A percentile compares a stretch with the other conserved stretches of the same genome.
These are phyloP conservation scores for Campoplex capitator DNA, from an alignment of 2,888 invertebrate species.

Conservation along the genomic window DNA sequence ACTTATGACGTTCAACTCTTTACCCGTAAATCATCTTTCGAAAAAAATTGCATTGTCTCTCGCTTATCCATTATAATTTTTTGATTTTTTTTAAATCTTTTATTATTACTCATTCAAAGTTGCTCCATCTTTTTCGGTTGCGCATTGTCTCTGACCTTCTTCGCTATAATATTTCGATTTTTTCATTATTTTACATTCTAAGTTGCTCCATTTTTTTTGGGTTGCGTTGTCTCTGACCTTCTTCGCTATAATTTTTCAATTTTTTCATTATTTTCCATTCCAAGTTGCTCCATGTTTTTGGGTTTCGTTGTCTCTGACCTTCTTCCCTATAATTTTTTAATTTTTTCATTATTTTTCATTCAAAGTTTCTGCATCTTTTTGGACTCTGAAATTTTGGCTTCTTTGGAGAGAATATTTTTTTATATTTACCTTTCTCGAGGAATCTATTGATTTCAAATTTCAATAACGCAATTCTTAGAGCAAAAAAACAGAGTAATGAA, in stretches of 20 bases:
- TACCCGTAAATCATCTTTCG: constrained; percentile 17
- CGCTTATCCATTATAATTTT: not conserved
- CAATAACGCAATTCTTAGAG: not conserved
- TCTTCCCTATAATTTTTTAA: not conserved
- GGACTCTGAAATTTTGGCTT: not conserved
- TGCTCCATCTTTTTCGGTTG: not conserved
- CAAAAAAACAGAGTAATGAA: not conserved
- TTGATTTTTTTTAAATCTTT: not conserved
- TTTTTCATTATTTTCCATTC: not conserved
- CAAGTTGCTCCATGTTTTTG: no score
- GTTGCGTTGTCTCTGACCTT: constrained; percentile 4
- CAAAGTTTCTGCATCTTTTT: not conserved
- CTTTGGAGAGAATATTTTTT: not conserved
- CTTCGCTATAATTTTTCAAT: not conserved
- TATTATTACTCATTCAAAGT: not conserved
- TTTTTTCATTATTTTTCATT: not conserved
- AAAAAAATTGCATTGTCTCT: constrained; percentile 24
- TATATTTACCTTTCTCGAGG: not conserved
- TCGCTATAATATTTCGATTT: not conserved
- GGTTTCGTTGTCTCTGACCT: not conserved
- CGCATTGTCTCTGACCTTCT: not conserved
- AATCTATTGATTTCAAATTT: not conserved
- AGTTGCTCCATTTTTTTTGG: not conserved
- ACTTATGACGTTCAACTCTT: not conserved
- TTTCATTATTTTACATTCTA: not conserved